These are phyloP conservation scores for Bolborhynchus lineola DNA, from an alignment of 2,113 vertebrate genomes.

Conservation along the genomic window DNA sequence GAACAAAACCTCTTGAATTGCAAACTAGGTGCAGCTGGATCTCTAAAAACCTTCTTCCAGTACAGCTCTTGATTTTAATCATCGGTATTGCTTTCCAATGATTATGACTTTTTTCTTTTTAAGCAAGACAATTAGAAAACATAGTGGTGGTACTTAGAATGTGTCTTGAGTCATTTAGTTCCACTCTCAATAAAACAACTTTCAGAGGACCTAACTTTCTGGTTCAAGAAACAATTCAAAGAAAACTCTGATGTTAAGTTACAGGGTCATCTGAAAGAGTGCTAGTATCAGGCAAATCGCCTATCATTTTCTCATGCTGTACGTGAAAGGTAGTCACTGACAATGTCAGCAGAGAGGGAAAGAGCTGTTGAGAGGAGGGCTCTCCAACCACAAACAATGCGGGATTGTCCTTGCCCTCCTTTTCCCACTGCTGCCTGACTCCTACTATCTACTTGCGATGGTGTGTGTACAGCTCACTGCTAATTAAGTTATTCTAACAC, in stretches of 20 bases:
- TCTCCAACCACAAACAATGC: not conserved
- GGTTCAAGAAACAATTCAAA: not conserved
- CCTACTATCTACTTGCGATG: not conserved
- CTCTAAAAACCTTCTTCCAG: slow-evolving; percentile 47
- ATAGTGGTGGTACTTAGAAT: slow-evolving; percentile 4
- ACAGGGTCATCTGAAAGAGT: not conserved
- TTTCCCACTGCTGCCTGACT: slow-evolving; percentile 24
- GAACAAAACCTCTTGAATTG: slow-evolving; percentile 48
- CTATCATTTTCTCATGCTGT: not conserved
- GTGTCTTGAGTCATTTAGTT: not conserved
- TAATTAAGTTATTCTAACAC: slow-evolving; percentile 69
- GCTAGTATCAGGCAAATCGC: not conserved
- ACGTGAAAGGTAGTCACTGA: not conserved
- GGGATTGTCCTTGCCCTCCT: not conserved
- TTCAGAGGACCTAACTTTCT: not conserved
- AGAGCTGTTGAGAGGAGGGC: not conserved
- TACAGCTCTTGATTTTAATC: slow-evolving; percentile 58
- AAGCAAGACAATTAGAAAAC: slow-evolving; percentile 42
- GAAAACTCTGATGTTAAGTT: not conserved
- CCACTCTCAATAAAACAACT: not conserved
- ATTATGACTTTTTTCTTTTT: slow-evolving; percentile 6
- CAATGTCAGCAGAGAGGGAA: not conserved
- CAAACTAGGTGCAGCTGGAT: slow-evolving; percentile 55
- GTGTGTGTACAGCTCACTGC: not conserved
- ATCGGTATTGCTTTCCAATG: not conserved